Evolutionary conservation across 2,797 vertebrate genomes (phyloP), one percentile per base, ranked within the genome.

Genomic region (Pseudotriccus pelzelni): DNA sequence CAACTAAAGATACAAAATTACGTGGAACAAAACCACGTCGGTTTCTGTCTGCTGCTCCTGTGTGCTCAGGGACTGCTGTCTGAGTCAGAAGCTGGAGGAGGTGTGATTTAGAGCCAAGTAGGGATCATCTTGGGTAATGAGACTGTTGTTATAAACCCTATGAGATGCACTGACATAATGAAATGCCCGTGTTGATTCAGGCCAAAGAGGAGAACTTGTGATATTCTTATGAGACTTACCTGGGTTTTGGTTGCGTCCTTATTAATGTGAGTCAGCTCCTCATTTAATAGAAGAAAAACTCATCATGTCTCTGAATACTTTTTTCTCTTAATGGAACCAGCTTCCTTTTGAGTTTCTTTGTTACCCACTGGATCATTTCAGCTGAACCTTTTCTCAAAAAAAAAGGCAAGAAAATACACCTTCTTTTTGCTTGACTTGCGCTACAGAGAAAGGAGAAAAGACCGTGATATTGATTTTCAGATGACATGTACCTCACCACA

Each of bases 71-170:
- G 67, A 24, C 14, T 67, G 36, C 43, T 84, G 19, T 46, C 67
- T 90, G 85, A 96, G 62, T 95, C 86, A 96, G 87, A 85, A 93
- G 44, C 44, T 78, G 62, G 79, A 91, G 91, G 73, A 90, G 73
- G 47, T 0, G 0, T 76, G 66, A 94, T 82, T 91, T 95, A 53
- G 62, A 59, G 63, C 68, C 94, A 90, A 69, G 50, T 3, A 82
- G 43, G 66, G 63, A 90, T 89, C 81, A 84, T 87, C 59, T 27
- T 67, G 60, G 83, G 72, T 69, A 67, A 59, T 25, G 55, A 46
- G 60, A 79, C 39, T 44, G 58, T 21, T 27, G 36, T 72, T 84
- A 75, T 30, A 76, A 94, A 76, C 1, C 2, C 34, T 25, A 5
- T 16, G 50, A 91, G 69, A 47, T 50, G 52, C 27, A 14, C 60